These are phyloP conservation scores for Geotrypetes seraphini DNA, from an alignment of 2,797 vertebrate genomes.

Conservation along the genomic window DNA sequence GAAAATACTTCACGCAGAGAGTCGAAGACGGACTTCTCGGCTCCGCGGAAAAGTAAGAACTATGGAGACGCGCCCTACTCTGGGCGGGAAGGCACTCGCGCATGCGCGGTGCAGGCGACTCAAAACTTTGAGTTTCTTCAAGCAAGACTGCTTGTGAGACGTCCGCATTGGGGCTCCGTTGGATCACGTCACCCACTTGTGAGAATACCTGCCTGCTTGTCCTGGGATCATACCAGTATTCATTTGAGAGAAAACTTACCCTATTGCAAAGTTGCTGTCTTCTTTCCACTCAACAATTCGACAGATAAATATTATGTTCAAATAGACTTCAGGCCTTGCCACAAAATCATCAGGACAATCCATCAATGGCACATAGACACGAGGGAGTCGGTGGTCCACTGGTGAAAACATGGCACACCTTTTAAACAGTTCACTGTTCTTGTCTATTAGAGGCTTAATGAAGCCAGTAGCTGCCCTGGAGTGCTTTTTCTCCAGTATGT, in stretches of 20 bases:
- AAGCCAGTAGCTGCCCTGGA: conserved; percentile 83
- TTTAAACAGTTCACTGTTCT: conserved; percentile 61
- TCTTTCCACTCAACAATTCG: conserved; percentile 79
- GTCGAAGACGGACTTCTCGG: too few relatives aligned
- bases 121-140: too few relatives aligned
- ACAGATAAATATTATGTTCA: conserved; percentile 80
- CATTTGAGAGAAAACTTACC: conserved; percentile 61
- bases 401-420: conserved; percentile 88
- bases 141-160: too few relatives aligned
- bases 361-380: conserved; percentile 72
- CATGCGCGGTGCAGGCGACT: too few relatives aligned
- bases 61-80: too few relatives aligned
- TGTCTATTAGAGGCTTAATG: conserved; percentile 81
- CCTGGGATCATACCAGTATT: too few relatives aligned
- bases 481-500: conserved; percentile 86
- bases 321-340: conserved; percentile 65
- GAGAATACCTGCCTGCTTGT: too few relatives aligned
- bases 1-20: too few relatives aligned
- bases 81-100: too few relatives aligned
- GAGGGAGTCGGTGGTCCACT: conserved; percentile 84
- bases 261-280: conserved; percentile 84
- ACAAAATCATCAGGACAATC: conserved; percentile 80
- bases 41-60: too few relatives aligned
- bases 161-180: too few relatives aligned
- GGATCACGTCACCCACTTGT: too few relatives aligned